Conservation (phyloP, 1,140 invertebrate genomes). For the Berghia stephanieae region DNA sequence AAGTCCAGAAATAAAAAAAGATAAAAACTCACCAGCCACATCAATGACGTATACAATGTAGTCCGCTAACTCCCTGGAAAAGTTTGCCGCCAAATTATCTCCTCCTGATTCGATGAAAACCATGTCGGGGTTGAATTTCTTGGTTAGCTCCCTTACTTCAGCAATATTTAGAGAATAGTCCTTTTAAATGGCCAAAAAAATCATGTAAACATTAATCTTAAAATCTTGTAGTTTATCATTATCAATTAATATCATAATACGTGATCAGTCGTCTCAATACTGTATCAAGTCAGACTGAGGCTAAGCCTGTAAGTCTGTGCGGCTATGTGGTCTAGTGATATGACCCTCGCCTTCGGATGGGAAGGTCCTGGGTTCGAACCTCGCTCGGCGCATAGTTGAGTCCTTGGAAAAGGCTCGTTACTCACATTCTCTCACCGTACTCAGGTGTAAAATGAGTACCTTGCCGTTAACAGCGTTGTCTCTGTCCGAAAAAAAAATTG, state of each 20-base stretch:
- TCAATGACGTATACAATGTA: constrained; percentile 68
- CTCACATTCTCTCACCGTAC: no score
- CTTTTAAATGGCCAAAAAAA: constrained; percentile 38
- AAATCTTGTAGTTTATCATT: neutral
- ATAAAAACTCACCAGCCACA: constrained; percentile 54
- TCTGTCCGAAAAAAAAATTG: no score
- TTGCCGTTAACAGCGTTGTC: no score
- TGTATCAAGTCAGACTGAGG: no score
- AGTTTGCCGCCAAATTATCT: constrained; percentile 66
- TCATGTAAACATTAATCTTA: neutral
- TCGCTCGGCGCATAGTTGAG: no score
- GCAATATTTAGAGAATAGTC: constrained; percentile 66
- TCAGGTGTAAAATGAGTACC: no score
- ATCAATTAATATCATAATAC: neutral
- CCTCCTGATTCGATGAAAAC: constrained; percentile 66
- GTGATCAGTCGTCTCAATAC: no score
- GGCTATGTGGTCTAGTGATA: neutral
- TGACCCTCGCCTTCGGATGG: no score
- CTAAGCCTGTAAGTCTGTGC: neutral
- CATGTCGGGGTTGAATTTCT: constrained; percentile 60
- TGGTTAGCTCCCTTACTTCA: constrained; percentile 62
- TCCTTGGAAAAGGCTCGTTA: no score
- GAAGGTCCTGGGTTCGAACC: no score
- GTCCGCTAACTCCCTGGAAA: constrained; percentile 65
- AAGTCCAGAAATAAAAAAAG: neutral